phyloP scores from a whole-genome alignment of 2,888 invertebrate species.

The Apotomis turbidana region DNA sequence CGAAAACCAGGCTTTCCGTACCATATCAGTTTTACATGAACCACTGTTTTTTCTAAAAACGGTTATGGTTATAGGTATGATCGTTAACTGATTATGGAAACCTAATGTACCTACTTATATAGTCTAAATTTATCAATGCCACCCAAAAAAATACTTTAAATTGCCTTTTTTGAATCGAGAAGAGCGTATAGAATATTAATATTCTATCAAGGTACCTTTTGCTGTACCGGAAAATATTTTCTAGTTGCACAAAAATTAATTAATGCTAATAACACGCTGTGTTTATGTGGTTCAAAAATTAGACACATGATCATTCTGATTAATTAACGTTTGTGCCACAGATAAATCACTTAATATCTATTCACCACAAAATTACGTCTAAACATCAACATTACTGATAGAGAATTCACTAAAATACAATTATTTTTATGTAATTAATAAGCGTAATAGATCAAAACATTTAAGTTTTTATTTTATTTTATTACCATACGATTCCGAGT shows the following conservation, averaged over 20 bases:
- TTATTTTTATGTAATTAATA: slow-evolving; percentile 73
- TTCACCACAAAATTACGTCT: slow-evolving; percentile 67
- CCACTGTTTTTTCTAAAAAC: too few relatives aligned
- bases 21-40: too few relatives aligned
- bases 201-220: too few relatives aligned
- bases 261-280: too few relatives aligned
- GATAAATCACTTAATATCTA: slow-evolving; percentile 26
- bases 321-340: neutral
- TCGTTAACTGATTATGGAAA: too few relatives aligned
- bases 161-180: too few relatives aligned
- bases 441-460: slow-evolving; percentile 83
- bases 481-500: slow-evolving; percentile 24
- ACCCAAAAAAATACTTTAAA: neutral
- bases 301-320: too few relatives aligned
- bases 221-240: too few relatives aligned
- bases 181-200: too few relatives aligned
- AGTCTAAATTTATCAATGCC: slow-evolving; percentile 13
- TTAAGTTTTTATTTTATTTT: slow-evolving; percentile 47
- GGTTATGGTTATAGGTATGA: too few relatives aligned
- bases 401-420: slow-evolving; percentile 76
- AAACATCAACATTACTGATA: slow-evolving; percentile 77
- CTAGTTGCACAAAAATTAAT: too few relatives aligned
- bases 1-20: too few relatives aligned
- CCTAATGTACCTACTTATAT: neutral
- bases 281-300: neutral